Evolutionary conservation across 1,140 invertebrate genomes (phyloP).

Genomic region (Microplitis mediator): DNA sequence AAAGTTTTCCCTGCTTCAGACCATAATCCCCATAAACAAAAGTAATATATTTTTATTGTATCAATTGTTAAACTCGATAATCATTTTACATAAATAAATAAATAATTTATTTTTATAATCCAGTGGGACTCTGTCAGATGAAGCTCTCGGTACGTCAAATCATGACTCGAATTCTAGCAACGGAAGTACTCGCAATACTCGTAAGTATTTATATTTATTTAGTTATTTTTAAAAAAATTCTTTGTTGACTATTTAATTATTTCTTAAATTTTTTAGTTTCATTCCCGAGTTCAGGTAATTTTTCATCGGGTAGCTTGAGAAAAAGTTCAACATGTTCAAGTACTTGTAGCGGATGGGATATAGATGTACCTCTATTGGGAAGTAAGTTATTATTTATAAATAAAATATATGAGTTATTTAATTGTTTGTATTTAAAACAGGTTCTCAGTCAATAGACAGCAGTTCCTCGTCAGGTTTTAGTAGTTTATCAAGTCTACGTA

Average conservation of each 20-base stretch:
- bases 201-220: constrained; percentile 37
- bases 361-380: constrained; percentile 43
- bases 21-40: constrained; percentile 52
- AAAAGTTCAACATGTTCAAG: constrained; percentile 55
- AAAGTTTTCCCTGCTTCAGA: constrained; percentile 72
- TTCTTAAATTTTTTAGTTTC: constrained; percentile 42
- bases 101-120: constrained; percentile 36
- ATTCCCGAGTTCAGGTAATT: constrained; percentile 49
- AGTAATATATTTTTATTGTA: constrained; percentile 38
- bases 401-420: neutral
- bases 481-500: constrained; percentile 64
- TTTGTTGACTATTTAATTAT: neutral
- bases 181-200: constrained; percentile 43
- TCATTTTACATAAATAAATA: constrained; percentile 31
- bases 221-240: neutral
- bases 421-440: constrained; percentile 31
- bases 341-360: constrained; percentile 53
- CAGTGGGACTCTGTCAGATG: neutral
- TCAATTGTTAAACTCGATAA: neutral
- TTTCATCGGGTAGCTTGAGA: constrained; percentile 47
- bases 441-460: constrained; percentile 51
- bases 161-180: constrained; percentile 47
- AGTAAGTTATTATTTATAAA: constrained; percentile 41
- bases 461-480: constrained; percentile 49
- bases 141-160: constrained; percentile 15